Evolutionary conservation across 2,888 invertebrate species (phyloP).

Genomic region (Spisula subtruncata): DNA sequence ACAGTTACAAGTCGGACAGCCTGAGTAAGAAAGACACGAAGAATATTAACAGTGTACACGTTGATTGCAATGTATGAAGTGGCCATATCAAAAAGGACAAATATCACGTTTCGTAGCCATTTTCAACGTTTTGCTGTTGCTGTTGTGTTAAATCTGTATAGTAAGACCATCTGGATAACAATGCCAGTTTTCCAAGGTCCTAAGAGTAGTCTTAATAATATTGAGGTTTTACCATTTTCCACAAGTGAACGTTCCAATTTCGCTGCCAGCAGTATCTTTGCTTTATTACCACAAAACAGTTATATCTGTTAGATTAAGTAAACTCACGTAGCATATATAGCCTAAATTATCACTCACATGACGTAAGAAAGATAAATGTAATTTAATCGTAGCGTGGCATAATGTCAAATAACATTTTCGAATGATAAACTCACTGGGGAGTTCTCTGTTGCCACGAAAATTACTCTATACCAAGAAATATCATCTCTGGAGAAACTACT

Average conservation of each 20-base stretch:
- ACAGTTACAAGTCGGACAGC: too few species aligned
- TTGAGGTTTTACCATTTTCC: neutral
- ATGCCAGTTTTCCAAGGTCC: too few species aligned
- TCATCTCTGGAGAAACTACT: neutral
- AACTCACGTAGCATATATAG: neutral
- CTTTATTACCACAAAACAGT: neutral
- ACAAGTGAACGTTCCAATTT: neutral
- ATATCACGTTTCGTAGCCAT: too few species aligned
- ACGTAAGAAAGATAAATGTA: neutral
- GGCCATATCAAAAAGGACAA: too few species aligned
- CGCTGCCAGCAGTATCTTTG: neutral
- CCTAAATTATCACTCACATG: slow-evolving; percentile 2
- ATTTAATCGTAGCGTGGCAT: neutral
- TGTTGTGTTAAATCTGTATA: too few species aligned
- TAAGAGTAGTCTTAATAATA: too few species aligned
- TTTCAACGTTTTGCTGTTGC: too few species aligned
- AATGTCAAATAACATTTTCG: slow-evolving; percentile 15
- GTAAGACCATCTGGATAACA: too few species aligned
- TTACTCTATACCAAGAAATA: neutral
- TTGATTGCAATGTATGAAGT: too few species aligned
- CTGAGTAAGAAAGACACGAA: too few species aligned
- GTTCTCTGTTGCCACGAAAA: slow-evolving; percentile 1
- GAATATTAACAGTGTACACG: too few species aligned
- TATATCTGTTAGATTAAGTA: neutral
- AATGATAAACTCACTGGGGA: slow-evolving; percentile 6